Percentiles rank a stretch among this genome's conserved stretches.
Evolutionary conservation across 1,140 invertebrate genomes (phyloP).

Genomic region (Venustaconcha ellipsiformis): DNA sequence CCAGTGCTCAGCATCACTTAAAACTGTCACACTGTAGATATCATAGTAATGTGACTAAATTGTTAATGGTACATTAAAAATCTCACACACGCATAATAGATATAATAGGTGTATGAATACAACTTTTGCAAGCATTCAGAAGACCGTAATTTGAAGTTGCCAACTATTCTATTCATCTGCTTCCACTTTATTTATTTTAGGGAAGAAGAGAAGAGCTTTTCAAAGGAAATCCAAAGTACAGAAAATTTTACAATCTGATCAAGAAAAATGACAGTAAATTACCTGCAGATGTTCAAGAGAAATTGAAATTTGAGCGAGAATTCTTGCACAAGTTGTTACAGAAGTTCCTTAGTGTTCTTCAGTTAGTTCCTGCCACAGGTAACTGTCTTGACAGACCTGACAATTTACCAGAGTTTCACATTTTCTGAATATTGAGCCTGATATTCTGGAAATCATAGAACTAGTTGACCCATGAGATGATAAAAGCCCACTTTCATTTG

Average conservation of each 20-base stretch:
- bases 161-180: not conserved
- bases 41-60: too few relatives aligned
- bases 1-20: too few relatives aligned
- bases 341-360: constrained; percentile 89
- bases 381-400: constrained; percentile 40
- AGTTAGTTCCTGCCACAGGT: constrained; percentile 79
- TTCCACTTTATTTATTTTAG: constrained; percentile 35
- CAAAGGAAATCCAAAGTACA: constrained; percentile 87
- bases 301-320: constrained; percentile 86
- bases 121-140: not conserved
- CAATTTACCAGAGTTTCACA: too few relatives aligned
- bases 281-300: constrained; percentile 77
- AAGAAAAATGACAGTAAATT: constrained; percentile 84
- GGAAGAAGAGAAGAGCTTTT: constrained; percentile 78
- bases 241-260: constrained; percentile 91
- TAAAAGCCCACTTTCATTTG: too few relatives aligned
- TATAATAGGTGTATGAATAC: not conserved
- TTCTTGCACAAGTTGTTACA: constrained; percentile 91
- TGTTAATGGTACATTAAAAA: too few relatives aligned
- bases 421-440: not conserved
- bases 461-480: too few relatives aligned
- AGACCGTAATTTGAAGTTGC: not conserved
- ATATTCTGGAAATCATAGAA: not conserved
- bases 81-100: not conserved
- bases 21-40: too few relatives aligned